Percentiles rank a stretch among this genome's conserved stretches.
Evolutionary conservation across 2,888 invertebrate genomes (phyloP).

Genomic region (Odontomyia ornata): DNA sequence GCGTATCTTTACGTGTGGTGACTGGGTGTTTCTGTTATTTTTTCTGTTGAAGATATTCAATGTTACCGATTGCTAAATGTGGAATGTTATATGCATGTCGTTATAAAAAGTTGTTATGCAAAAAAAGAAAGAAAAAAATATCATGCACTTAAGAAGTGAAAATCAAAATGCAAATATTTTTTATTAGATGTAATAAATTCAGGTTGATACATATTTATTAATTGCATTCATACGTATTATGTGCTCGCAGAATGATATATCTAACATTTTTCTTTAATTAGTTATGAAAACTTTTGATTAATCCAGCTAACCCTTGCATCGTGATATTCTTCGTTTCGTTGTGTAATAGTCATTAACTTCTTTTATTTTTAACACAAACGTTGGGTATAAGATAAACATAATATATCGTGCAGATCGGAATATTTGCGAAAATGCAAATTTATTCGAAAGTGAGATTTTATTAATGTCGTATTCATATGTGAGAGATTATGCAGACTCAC

Average conservation of each 20-base stretch:
- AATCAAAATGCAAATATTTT: neutral
- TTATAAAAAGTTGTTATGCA: conserved; percentile 4
- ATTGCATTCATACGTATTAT: too few species aligned
- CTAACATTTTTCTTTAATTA: too few species aligned
- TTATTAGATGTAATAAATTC: neutral
- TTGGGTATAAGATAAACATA: too few species aligned
- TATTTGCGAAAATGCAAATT: neutral
- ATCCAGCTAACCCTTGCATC: too few species aligned
- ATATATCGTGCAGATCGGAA: too few species aligned
- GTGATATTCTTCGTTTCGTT: too few species aligned
- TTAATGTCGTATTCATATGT: neutral
- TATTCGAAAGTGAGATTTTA: conserved; percentile 1
- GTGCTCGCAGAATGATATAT: too few species aligned
- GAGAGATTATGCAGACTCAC: neutral
- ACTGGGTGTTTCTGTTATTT: conserved; percentile 15
- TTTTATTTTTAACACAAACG: too few species aligned
- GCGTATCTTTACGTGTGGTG: conserved; percentile 12
- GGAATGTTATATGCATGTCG: neutral
- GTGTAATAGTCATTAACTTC: too few species aligned
- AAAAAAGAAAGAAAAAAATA: too few species aligned
- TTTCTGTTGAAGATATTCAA: neutral
- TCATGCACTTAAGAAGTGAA: neutral
- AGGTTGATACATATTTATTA: neutral
- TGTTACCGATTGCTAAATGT: neutral
- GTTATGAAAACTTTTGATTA: too few species aligned